Conservation (phyloP, 2,888 invertebrate genomes). For the Drosophila mimica region DNA sequence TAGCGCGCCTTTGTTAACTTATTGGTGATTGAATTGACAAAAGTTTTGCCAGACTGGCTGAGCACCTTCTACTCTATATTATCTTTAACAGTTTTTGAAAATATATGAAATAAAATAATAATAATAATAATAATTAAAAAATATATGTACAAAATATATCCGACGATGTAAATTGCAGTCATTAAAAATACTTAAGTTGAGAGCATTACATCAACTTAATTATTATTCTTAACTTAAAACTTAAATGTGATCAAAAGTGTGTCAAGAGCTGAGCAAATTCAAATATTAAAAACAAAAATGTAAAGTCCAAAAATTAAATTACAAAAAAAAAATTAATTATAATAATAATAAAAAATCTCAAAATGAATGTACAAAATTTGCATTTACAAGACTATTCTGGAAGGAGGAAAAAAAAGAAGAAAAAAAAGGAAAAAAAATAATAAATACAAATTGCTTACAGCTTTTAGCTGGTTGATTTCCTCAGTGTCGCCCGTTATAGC, state of each 20-base stretch:
- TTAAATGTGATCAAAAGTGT: not conserved
- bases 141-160: not conserved
- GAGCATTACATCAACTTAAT: not conserved
- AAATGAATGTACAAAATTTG: too few relatives aligned
- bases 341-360: not conserved
- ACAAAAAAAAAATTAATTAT: not conserved
- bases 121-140: not conserved
- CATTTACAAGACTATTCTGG: not conserved
- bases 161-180: not conserved
- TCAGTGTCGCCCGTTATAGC: slow-evolving; percentile 79
- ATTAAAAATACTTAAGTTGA: not conserved
- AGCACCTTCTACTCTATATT: not conserved
- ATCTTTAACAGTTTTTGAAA: not conserved
- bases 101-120: slow-evolving; percentile 6
- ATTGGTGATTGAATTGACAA: slow-evolving; percentile 6
- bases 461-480: slow-evolving; percentile 85
- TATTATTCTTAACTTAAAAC: not conserved
- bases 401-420: not conserved
- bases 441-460: slow-evolving; percentile 83
- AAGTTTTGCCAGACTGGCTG: slow-evolving; percentile 1
- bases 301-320: not conserved
- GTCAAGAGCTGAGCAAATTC: not conserved
- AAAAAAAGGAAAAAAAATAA: not conserved
- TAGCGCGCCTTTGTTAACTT: not conserved
- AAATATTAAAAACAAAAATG: not conserved